Evolutionary conservation across 2,888 invertebrate species (phyloP).

Genomic region (Scotopteryx bipunctaria): DNA sequence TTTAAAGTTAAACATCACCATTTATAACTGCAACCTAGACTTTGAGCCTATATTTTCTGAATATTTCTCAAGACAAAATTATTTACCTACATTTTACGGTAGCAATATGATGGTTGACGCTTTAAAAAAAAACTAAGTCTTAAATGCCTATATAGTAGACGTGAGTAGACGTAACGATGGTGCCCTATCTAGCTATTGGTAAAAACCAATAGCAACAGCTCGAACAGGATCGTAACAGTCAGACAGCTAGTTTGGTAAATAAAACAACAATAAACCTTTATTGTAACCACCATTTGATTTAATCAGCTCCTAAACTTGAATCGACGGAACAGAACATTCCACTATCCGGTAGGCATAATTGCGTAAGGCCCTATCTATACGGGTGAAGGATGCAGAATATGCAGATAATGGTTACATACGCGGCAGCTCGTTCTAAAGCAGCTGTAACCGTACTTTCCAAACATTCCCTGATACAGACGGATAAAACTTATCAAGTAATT

Average conservation of each 20-base stretch:
- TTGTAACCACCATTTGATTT: slow-evolving; percentile 26
- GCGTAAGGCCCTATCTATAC: slow-evolving; percentile 34
- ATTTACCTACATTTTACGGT: too few relatives aligned
- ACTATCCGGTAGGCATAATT: slow-evolving; percentile 39
- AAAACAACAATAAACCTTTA: slow-evolving; percentile 11
- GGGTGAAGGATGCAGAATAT: slow-evolving; percentile 36
- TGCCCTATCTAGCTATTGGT: too few relatives aligned
- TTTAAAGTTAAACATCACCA: too few relatives aligned
- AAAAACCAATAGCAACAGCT: too few relatives aligned
- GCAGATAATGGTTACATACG: slow-evolving; percentile 23
- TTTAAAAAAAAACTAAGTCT: too few relatives aligned
- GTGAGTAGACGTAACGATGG: too few relatives aligned
- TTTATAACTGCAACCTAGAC: too few relatives aligned
- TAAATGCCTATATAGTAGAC: too few relatives aligned
- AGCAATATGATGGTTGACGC: too few relatives aligned
- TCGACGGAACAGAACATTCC: slow-evolving; percentile 36
- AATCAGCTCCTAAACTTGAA: slow-evolving; percentile 38
- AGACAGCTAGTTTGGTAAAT: background rate
- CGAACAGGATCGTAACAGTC: too few relatives aligned
- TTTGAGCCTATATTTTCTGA: too few relatives aligned
- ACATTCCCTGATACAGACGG: slow-evolving; percentile 18
- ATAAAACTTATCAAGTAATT: background rate
- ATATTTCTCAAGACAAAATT: too few relatives aligned
- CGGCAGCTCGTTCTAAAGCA: slow-evolving; percentile 5
- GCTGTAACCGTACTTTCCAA: slow-evolving; percentile 7